Percentiles rank a stretch among this genome's conserved stretches.
phyloP scores from a whole-genome alignment of 2,797 vertebrate species.

The Scyliorhinus canicula region DNA sequence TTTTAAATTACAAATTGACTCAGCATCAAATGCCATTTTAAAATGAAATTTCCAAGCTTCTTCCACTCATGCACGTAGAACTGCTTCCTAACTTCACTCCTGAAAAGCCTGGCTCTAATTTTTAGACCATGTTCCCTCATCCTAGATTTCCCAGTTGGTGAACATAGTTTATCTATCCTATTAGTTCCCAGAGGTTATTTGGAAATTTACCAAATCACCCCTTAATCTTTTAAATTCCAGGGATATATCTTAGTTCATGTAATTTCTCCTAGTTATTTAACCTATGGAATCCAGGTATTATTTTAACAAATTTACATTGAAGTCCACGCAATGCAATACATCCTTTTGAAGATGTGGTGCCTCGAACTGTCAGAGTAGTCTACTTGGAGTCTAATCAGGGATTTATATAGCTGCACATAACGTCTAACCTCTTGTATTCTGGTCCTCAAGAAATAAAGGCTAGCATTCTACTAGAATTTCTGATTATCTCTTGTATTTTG shows the following conservation, averaged over 20 bases:
- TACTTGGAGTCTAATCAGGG: background rate
- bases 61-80: background rate
- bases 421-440: background rate
- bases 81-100: background rate
- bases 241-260: background rate
- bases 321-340: background rate
- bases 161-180: background rate
- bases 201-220: background rate
- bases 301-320: background rate
- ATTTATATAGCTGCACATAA: background rate
- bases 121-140: background rate
- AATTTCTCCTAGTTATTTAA: background rate
- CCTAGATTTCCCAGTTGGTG: background rate
- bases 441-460: too few relatives aligned
- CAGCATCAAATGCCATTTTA: background rate
- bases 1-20: background rate
- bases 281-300: background rate
- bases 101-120: background rate
- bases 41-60: background rate
- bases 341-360: background rate
- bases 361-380: background rate
- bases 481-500: background rate
- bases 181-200: background rate
- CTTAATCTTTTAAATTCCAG: background rate
- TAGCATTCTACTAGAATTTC: too few relatives aligned